These are phyloP conservation scores for Phenganax subtilis DNA, from an alignment of 92 coral and sea anemone genomes.

Conservation along the genomic window DNA sequence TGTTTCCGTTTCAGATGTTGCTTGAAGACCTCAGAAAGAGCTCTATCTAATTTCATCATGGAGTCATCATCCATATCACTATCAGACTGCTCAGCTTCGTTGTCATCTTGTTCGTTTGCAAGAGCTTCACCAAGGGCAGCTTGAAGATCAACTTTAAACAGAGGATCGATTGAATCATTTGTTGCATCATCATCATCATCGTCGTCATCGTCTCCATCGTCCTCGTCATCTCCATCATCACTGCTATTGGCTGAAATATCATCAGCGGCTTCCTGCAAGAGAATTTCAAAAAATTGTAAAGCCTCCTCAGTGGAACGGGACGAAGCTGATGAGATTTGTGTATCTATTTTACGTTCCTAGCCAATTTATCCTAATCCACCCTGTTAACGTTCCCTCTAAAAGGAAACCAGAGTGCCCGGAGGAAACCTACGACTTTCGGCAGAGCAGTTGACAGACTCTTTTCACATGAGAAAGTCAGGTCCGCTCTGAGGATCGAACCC, in stretches of 20 bases:
- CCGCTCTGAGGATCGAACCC: no score
- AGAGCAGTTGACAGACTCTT: no score
- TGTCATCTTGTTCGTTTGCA: constrained; percentile 45
- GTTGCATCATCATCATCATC: constrained; percentile 48
- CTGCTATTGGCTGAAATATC: constrained; percentile 11
- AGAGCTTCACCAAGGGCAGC: constrained; percentile 83
- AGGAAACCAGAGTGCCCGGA: no score
- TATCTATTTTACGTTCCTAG: no score
- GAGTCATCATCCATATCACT: constrained; percentile 90
- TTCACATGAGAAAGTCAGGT: no score
- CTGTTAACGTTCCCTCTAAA: no score
- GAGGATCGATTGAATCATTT: constrained; percentile 69
- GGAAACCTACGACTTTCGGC: no score
- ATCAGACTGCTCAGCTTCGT: constrained; percentile 30
- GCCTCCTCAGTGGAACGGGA: neutral
- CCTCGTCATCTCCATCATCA: constrained; percentile 13
- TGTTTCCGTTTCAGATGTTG: constrained; percentile 56
- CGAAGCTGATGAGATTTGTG: no score
- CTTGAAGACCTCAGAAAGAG: constrained; percentile 79
- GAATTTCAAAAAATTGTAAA: constrained; percentile 1
- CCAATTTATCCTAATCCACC: no score
- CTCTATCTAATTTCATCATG: constrained; percentile 82
- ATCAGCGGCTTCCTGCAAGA: neutral
- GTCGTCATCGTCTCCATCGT: constrained; percentile 22
- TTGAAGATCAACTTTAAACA: constrained; percentile 81